phyloP scores from a whole-genome alignment of 30 jellyfish, hydroid and myxozoan species.

The Turritopsis rubra region DNA sequence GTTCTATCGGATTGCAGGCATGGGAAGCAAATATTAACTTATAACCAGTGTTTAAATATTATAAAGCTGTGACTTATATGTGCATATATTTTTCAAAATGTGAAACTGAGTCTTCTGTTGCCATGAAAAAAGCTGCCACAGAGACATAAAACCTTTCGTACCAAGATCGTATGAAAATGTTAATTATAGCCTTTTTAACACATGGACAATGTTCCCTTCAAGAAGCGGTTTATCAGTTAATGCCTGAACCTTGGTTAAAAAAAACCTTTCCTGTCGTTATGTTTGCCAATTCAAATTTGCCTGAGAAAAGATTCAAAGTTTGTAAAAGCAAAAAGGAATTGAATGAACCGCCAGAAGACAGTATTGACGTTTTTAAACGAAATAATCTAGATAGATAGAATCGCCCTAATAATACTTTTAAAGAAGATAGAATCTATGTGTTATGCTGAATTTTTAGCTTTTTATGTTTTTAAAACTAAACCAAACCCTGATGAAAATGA shows the following conservation, averaged over 20 bases:
- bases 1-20: background rate
- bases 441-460: constrained; percentile 16
- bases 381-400: background rate
- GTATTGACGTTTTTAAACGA: background rate
- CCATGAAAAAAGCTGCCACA: constrained; percentile 6
- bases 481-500: background rate
- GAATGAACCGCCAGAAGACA: constrained; percentile 8
- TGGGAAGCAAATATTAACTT: constrained; percentile 22
- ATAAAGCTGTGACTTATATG: constrained; percentile 25
- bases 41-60: constrained; percentile 12
- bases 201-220: constrained; percentile 4
- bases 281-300: constrained; percentile 10
- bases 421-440: background rate
- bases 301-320: constrained; percentile 17
- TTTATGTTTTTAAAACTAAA: constrained; percentile 2
- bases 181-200: background rate
- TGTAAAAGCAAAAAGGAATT: background rate
- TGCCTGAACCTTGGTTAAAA: constrained; percentile 16
- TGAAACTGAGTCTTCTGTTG: constrained; percentile 8
- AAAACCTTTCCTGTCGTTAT: constrained; percentile 9
- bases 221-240: constrained; percentile 10
- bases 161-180: constrained; percentile 10
- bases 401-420: background rate
- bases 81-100: background rate
- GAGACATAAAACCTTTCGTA: background rate